A percentile compares a stretch with the other conserved stretches of the same genome.
phyloP scores from a whole-genome alignment of 1,140 invertebrate species.

The Drosophila lacteicornis region DNA sequence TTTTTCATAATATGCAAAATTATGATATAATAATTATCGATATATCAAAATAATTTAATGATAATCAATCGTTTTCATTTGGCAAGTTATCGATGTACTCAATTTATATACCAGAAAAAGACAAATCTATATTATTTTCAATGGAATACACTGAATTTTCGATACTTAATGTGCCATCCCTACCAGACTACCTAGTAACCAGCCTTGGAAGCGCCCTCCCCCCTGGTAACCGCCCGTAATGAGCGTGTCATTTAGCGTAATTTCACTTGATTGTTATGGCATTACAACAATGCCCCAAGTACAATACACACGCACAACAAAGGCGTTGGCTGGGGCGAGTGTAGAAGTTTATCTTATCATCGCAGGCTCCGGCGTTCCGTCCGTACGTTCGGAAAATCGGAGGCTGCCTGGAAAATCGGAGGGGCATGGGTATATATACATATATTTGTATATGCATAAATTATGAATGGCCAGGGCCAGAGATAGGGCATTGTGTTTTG shows the following conservation, averaged over 20 bases:
- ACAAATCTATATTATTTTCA: neutral
- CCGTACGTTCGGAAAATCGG: conserved; percentile 26
- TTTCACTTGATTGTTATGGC: conserved; percentile 81
- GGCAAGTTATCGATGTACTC: neutral
- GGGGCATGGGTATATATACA: neutral
- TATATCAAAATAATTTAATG: no score
- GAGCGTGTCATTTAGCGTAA: conserved; percentile 82
- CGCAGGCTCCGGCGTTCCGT: conserved; percentile 36
- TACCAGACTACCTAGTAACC: neutral
- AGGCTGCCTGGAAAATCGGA: conserved; percentile 3
- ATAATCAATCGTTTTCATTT: no score
- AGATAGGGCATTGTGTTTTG: neutral
- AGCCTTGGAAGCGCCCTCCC: neutral
- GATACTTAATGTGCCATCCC: neutral
- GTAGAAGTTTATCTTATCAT: conserved; percentile 74
- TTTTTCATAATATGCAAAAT: no score
- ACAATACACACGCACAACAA: conserved; percentile 46
- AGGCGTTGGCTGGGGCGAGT: conserved; percentile 6
- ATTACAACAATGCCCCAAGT: conserved; percentile 62
- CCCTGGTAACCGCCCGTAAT: conserved; percentile 56
- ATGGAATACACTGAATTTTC: neutral
- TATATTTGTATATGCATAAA: conserved; percentile 24
- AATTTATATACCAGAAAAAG: neutral
- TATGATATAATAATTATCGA: no score
- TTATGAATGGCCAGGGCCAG: conserved; percentile 19